These are phyloP conservation scores for Danionella dracula DNA, from an alignment of 2,797 vertebrate genomes.

Conservation along the genomic window DNA sequence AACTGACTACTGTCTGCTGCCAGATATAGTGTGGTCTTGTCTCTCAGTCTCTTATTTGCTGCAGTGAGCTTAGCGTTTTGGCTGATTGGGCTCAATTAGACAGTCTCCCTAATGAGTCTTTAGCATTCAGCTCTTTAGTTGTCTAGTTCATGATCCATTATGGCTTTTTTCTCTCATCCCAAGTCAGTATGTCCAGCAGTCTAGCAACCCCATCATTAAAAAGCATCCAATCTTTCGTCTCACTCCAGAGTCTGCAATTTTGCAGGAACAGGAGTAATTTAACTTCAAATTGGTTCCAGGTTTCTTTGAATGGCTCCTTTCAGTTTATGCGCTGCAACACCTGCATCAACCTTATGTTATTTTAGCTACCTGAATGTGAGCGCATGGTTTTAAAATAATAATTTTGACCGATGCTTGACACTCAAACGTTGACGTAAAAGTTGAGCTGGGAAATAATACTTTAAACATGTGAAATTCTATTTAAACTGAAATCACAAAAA, in stretches of 20 bases:
- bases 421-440: too few relatives aligned
- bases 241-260: background rate
- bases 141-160: background rate
- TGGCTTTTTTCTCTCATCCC: background rate
- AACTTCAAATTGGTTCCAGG: conserved; percentile 18
- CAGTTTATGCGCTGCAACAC: background rate
- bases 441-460: too few relatives aligned
- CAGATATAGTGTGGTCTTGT: background rate
- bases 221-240: background rate
- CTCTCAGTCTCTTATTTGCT: background rate
- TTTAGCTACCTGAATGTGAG: conserved; percentile 4
- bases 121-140: conserved; percentile 8
- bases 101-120: conserved; percentile 7
- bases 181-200: background rate
- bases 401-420: too few relatives aligned
- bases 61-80: background rate
- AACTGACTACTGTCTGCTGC: conserved; percentile 2
- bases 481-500: too few relatives aligned
- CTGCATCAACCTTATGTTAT: conserved; percentile 15
- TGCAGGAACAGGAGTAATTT: background rate
- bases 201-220: background rate
- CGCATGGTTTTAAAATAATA: too few relatives aligned
- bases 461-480: too few relatives aligned
- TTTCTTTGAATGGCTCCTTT: conserved; percentile 4
- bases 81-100: conserved; percentile 15